Evolutionary conservation across 2,888 invertebrate species (phyloP), one percentile per base, ranked within the genome.

Genomic region (Nomada hirtipes): DNA sequence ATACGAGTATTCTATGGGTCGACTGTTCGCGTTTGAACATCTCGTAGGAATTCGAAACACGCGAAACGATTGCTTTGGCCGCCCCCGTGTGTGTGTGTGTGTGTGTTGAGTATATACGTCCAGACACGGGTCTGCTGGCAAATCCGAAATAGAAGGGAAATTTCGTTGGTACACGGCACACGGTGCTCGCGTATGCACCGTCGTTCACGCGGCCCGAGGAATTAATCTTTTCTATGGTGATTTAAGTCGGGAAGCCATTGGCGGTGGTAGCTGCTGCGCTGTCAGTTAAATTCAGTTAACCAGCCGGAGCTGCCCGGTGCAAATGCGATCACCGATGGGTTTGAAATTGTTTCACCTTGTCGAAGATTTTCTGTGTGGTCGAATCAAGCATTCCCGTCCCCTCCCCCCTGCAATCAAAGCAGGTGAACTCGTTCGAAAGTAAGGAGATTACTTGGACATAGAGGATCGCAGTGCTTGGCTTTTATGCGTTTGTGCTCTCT

Each of bases 11-110:
- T 60, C 20, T 23, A 55, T 60, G 9, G 57, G 65, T 55, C 61
- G 74, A 71, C 70, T 68, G 63, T 74, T 36, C 29, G 36, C 23
- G 50, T 67, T 15, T 10, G 52, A 61, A 75, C 70, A 77, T 76
- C 70, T 63, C 70, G 60, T 29, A 59, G 77, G 80, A 86, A 86
- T 86, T 80, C 53, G 59, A 78, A 68, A 68, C 64, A 29, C 73
- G 82, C 64, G 60, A 57, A 60, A 55, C 65, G 61, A 75, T 83
- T 52, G 57, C 74, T 50, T 59, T 52, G n/a, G n/a, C 20, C 23
- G 36, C 42, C 26, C 42, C 26, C 44, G 7, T 42, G 11, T 57
- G 23, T 42, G 11, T 57, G 7, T 42, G 11, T 57, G 23, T 42
- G 23, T 52, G 15, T 29, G 42, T 60, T 53, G 68, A 47, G 61